A percentile compares a stretch with the other conserved stretches of the same genome.
Evolutionary conservation across 2,888 invertebrate species (phyloP).

Genomic region (Diaphora mendica): DNA sequence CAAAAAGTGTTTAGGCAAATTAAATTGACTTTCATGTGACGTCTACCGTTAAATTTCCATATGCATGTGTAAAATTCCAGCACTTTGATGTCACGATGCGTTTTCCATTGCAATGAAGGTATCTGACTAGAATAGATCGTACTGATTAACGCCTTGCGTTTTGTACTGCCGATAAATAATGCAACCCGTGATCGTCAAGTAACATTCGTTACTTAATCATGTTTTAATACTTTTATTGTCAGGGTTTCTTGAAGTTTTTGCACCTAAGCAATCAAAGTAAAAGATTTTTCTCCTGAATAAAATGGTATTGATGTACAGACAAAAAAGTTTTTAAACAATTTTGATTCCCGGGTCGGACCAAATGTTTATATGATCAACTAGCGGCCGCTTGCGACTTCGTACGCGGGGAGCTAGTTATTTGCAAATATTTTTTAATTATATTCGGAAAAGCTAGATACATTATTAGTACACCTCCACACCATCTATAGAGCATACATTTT

Average conservation of each 20-base stretch:
- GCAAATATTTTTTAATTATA: too few species aligned
- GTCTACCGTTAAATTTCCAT: slow-evolving; percentile 13
- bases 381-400: too few species aligned
- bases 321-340: background rate
- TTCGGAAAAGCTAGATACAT: too few species aligned
- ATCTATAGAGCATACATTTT: too few species aligned
- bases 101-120: slow-evolving; percentile 39
- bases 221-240: background rate
- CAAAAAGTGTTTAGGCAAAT: background rate
- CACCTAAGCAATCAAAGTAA: background rate
- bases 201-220: background rate
- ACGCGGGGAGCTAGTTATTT: too few species aligned
- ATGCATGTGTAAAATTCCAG: slow-evolving; percentile 34
- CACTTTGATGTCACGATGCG: slow-evolving; percentile 42
- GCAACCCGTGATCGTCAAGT: background rate
- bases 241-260: background rate
- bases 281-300: background rate
- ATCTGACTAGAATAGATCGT: slow-evolving; percentile 40
- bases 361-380: too few species aligned
- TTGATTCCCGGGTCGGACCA: too few species aligned
- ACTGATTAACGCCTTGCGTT: slow-evolving; percentile 28
- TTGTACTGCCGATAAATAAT: background rate
- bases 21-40: slow-evolving; percentile 1
- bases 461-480: too few species aligned
- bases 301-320: background rate